A percentile compares a stretch with the other conserved stretches of the same genome.
phyloP scores from a whole-genome alignment of 2,888 invertebrate genomes.

The Oscheius sp. region DNA sequence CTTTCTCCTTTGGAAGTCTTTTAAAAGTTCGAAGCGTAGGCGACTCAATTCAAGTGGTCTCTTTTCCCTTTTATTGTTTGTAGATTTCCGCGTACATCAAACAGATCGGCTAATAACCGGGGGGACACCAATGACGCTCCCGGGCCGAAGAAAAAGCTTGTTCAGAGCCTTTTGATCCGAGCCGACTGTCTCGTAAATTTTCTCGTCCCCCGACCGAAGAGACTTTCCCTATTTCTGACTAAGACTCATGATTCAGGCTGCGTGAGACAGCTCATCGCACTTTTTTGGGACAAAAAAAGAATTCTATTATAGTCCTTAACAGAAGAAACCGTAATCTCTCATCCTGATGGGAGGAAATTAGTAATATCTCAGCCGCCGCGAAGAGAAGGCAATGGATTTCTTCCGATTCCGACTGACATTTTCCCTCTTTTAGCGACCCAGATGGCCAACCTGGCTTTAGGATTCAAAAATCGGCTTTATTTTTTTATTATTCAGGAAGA shows the following conservation, averaged over 20 bases:
- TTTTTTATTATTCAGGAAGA: too few relatives aligned
- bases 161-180: conserved; percentile 3
- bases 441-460: too few relatives aligned
- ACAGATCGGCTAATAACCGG: conserved; percentile 26
- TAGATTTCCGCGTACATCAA: conserved; percentile 29
- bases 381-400: too few relatives aligned
- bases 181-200: neutral
- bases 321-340: too few relatives aligned
- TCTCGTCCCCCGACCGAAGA: neutral
- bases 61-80: conserved; percentile 12
- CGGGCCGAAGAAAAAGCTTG: neutral
- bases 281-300: too few relatives aligned
- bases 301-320: too few relatives aligned
- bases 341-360: too few relatives aligned
- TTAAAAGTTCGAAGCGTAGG: conserved; percentile 1
- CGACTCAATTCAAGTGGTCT: neutral
- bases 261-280: too few relatives aligned
- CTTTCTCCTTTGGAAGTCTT: neutral
- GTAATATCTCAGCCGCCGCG: too few relatives aligned
- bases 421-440: too few relatives aligned
- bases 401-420: too few relatives aligned
- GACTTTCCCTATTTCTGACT: neutral
- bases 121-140: neutral
- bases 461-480: too few relatives aligned
- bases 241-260: neutral